Base-by-base conservation (phyloP, 2,797 vertebrate genomes). In the Acridotheres tristis region DNA sequence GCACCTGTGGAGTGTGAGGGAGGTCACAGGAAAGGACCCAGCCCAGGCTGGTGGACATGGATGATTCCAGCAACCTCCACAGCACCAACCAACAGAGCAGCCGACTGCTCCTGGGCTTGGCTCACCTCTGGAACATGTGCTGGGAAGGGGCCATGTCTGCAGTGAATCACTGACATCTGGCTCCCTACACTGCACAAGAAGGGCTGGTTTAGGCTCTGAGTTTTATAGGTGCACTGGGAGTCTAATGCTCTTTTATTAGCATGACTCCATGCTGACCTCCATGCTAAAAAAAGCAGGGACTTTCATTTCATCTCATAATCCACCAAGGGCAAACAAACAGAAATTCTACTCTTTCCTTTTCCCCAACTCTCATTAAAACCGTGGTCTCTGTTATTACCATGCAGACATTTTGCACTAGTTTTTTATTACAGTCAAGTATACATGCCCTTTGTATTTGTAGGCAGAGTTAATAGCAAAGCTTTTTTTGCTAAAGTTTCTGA, bases 291-390 rank as follows among this genome's bases (percentile, higher is more conserved):
- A 87, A 88, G 16, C 53, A 61, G 23, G 2, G 40, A 42, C 77
- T 58, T 91, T 67, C 11, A 63, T 82, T 71, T 72, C 63, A n/a
- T 58, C 83, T 85, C 63, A 21, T 67, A 88, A 76, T 47, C 61
- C 84, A 90, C 74, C 55, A 69, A 82, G 84, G 94, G 71, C 57
- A 85, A 95, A 90, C 82, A 94, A 94, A 89, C 84, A 77, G 85
- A 77, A 95, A 92, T 47, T 71, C 57, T 73, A 85, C n/a, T 36
- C 40, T 51, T 72, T 72, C 48, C 74, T 91, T 91, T 88, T 38
- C 45, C 50, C 45, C 23, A 59, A 12, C 13, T 62, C 54, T 91
- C 66, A 73, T 94, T 94, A 94, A 84, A 96, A 59, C 47, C 43
- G 9, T 61, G 20, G 69, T 81, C 51, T 69, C 80, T 62, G 36